Evolutionary conservation across 2,113 vertebrate genomes (phyloP).

Genomic region (Rhinolophus sinicus): DNA sequence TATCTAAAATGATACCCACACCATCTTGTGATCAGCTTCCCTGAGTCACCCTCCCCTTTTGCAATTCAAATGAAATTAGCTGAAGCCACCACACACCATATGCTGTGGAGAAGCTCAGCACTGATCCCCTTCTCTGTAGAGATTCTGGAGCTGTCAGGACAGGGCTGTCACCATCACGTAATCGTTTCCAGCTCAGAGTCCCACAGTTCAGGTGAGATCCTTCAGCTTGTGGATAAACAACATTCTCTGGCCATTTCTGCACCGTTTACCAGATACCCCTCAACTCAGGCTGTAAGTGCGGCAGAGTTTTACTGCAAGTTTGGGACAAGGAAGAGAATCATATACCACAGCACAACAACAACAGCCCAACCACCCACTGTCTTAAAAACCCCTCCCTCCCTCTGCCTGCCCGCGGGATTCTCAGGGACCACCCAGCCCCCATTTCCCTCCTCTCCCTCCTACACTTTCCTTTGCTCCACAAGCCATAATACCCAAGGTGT

Average conservation of each 20-base stretch:
- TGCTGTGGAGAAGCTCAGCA: background rate
- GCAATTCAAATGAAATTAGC: slow-evolving; percentile 43
- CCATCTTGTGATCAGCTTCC: background rate
- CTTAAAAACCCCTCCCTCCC: background rate
- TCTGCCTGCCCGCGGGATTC: background rate
- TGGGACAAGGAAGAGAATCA: background rate
- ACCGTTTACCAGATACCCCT: background rate
- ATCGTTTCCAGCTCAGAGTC: background rate
- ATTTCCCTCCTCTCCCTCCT: background rate
- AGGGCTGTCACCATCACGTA: background rate
- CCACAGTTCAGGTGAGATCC: background rate
- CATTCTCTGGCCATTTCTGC: background rate
- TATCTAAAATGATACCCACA: background rate
- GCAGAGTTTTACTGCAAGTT: background rate
- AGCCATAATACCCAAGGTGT: background rate
- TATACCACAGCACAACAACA: background rate
- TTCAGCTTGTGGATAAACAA: background rate
- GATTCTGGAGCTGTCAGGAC: background rate
- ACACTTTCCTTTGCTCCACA: background rate
- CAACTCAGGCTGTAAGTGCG: background rate
- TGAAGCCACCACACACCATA: background rate
- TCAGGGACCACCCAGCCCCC: background rate
- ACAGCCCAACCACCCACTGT: background rate
- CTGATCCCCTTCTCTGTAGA: background rate
- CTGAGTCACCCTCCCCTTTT: background rate